Base-by-base conservation (phyloP, 2,113 vertebrate species). In the Copsychus sechellarum region DNA sequence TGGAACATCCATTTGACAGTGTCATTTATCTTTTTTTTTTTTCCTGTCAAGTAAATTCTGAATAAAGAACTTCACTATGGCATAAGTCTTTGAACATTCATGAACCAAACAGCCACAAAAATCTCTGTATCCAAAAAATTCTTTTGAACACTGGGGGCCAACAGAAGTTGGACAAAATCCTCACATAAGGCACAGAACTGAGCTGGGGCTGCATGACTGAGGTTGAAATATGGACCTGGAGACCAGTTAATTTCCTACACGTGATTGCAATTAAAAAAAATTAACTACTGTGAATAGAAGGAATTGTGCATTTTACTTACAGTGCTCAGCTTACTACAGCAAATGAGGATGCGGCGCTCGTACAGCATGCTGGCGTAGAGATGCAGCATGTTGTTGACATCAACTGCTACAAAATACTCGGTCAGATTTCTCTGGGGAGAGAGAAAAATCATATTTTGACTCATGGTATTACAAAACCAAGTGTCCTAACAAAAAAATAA, bases 301-400 rank as follows among this genome's bases (percentile, higher is more conserved):
- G 36, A 62, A 58, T 54, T 18, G 67, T 86, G 67, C 60, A 28
- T 67, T 92, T 79, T 95, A 98, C 99, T 99, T 94, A 99, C 99
- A 97, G 99, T 99, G 98, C 99, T 99, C 86, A 99, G 98, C 93
- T 99, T 99, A 97, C 99, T 99, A 97, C 99, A 99, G 95, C 98
- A 98, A 88, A 99, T 98, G 98, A 99, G 98, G 96, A 99, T 98
- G 92, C 99, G 98, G 22, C 99, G 99, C 88, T 99, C 99, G 29
- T 98, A 99, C 85, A 99, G 98, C 99, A 99, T 99, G 74, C 99
- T 99, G 96, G 99, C 99, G 2, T 99, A 99, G 92, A 99, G 98
- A 88, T 99, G 99, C 81, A 99, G 98, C 99, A 99, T 99, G 98
- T 99, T 99, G 98, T 99, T 99, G 83, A 99, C 99, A 96, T 99